These are phyloP conservation scores for Platygyra sinensis DNA, from an alignment of 64 coral and sea anemone species.

Conservation along the genomic window DNA sequence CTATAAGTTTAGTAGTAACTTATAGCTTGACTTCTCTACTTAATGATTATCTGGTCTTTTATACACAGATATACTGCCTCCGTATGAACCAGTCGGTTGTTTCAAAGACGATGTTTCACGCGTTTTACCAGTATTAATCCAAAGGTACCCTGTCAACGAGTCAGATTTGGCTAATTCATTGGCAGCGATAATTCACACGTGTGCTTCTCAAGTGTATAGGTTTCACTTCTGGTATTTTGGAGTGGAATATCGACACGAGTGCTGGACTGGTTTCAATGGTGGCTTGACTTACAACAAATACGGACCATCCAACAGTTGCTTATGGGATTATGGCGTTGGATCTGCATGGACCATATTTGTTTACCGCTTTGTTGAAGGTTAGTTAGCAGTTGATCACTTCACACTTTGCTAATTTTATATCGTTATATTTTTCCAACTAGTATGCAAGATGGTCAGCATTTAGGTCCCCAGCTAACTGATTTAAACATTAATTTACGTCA, in stretches of 20 bases:
- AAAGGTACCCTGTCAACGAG: background rate
- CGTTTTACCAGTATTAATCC: background rate
- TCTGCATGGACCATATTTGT: background rate
- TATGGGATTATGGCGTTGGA: background rate
- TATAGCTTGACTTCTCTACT: too few relatives aligned
- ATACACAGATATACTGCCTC: background rate
- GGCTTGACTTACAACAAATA: background rate
- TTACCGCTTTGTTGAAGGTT: conserved; percentile 10
- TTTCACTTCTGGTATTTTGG: background rate
- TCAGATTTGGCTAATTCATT: background rate
- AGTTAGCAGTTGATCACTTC: background rate
- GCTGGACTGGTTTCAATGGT: background rate
- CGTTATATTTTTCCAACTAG: too few relatives aligned
- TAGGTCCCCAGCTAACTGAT: too few relatives aligned
- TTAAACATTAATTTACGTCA: too few relatives aligned
- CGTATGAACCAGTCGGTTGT: background rate
- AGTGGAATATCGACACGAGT: background rate
- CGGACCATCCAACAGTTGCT: background rate
- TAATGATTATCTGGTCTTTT: background rate
- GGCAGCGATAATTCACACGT: background rate
- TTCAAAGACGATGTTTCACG: background rate
- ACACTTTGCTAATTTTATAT: too few relatives aligned
- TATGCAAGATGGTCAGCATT: too few relatives aligned
- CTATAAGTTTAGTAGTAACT: too few relatives aligned
- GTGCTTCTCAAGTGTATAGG: background rate